Conservation (phyloP, 1,140 invertebrate genomes). For the Temnothorax longispinosus region DNA sequence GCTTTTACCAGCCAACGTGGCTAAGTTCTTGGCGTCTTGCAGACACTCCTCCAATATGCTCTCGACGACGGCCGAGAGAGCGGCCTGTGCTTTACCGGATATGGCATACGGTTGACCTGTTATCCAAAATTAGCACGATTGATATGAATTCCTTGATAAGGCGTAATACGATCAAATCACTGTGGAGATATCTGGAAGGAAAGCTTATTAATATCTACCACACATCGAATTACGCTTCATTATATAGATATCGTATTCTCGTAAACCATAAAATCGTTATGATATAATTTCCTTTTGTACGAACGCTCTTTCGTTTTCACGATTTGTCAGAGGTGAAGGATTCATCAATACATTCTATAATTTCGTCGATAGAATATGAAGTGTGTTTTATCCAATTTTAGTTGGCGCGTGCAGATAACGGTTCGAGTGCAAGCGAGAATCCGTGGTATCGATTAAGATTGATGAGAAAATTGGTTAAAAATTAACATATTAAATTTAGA, state of each 20-base stretch:
- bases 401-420: too few species aligned
- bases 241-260: not conserved
- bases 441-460: not conserved
- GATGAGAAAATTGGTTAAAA: not conserved
- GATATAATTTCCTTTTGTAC: not conserved
- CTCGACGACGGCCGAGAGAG: constrained; percentile 62
- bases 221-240: not conserved
- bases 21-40: constrained; percentile 67
- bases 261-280: not conserved
- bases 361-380: not conserved
- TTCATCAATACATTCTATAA: not conserved
- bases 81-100: constrained; percentile 60
- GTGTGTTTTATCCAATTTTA: not conserved
- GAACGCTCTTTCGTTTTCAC: not conserved
- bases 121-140: constrained; percentile 3
- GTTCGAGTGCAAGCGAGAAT: not conserved
- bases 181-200: not conserved
- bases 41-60: constrained; percentile 70
- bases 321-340: not conserved
- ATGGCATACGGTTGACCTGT: constrained; percentile 59
- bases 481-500: too few species aligned
- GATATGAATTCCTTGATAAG: not conserved
- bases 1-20: constrained; percentile 64
- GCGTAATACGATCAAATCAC: not conserved
- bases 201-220: not conserved